Evolutionary conservation across 2,888 invertebrate species (phyloP).

Genomic region (Apoderus coryli): DNA sequence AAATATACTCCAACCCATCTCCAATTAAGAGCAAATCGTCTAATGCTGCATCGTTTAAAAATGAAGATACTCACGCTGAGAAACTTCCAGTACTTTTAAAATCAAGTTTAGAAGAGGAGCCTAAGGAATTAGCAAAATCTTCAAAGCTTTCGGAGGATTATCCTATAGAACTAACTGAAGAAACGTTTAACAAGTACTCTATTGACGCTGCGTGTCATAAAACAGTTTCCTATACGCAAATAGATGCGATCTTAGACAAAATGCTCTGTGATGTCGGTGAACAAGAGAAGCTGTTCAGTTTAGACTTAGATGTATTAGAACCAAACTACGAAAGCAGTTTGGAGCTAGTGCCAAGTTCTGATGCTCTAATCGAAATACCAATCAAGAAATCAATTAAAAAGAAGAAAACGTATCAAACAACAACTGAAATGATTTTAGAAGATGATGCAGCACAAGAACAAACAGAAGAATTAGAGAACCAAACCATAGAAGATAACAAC

Average conservation of each 20-base stretch:
- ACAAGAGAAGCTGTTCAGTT: conserved; percentile 25
- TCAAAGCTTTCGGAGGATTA: too few relatives aligned
- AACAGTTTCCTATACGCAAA: conserved; percentile 29
- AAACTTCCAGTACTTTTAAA: too few relatives aligned
- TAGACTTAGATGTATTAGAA: conserved; percentile 26
- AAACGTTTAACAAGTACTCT: too few relatives aligned
- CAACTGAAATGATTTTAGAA: conserved; percentile 24
- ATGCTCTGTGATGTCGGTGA: conserved; percentile 32
- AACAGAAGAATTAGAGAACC: conserved; percentile 10
- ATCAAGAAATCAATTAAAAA: conserved; percentile 26
- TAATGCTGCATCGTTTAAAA: too few relatives aligned
- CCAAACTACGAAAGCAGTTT: conserved; percentile 22
- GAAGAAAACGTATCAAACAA: conserved; percentile 27
- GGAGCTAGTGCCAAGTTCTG: conserved; percentile 28
- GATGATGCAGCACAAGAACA: conserved; percentile 15
- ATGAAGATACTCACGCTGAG: too few relatives aligned
- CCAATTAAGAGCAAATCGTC: too few relatives aligned
- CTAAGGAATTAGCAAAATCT: too few relatives aligned
- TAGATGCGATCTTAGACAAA: conserved; percentile 31
- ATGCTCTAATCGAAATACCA: conserved; percentile 32
- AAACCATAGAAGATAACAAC: conserved; percentile 14
- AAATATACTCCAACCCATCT: too few relatives aligned
- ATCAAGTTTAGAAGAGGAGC: too few relatives aligned
- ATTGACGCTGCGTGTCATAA: conserved; percentile 17
- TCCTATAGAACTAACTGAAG: too few relatives aligned